These are phyloP conservation scores for Spodoptera litura DNA, from an alignment of 1,140 invertebrate genomes.

Conservation along the genomic window DNA sequence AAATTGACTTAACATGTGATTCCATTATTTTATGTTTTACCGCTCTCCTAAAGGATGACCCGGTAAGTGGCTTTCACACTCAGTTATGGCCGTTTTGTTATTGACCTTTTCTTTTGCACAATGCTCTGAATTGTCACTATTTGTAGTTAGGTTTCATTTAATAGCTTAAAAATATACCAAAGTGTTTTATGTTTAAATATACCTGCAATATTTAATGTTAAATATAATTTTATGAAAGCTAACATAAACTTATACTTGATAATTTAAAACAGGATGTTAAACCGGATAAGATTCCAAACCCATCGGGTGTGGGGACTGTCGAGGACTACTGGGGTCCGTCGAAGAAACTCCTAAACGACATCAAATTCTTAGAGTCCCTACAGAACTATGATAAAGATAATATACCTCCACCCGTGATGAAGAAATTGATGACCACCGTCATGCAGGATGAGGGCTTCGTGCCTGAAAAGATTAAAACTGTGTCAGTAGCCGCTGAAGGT, in stretches of 20 bases:
- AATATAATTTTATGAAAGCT: no score
- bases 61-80: conserved; percentile 61
- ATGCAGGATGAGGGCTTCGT: conserved; percentile 95
- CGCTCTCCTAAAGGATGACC: conserved; percentile 66
- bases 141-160: no score
- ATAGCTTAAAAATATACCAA: no score
- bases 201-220: no score
- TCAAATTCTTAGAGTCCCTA: conserved; percentile 94
- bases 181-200: no score
- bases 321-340: conserved; percentile 98
- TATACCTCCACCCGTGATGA: conserved; percentile 93
- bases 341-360: conserved; percentile 95
- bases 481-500: conserved; percentile 92
- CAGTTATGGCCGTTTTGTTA: not conserved
- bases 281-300: conserved; percentile 93
- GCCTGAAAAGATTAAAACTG: conserved; percentile 94
- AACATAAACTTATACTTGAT: not conserved
- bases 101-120: not conserved
- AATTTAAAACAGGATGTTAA: conserved; percentile 89
- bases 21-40: conserved; percentile 51
- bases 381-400: conserved; percentile 97
- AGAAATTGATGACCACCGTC: conserved; percentile 93
- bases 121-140: not conserved
- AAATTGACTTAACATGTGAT: not conserved
- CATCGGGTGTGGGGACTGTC: conserved; percentile 90